Percentiles rank a stretch among this genome's conserved stretches.
Conservation (phyloP, 2,888 invertebrate genomes). For the Drosophila fulvimacula region DNA sequence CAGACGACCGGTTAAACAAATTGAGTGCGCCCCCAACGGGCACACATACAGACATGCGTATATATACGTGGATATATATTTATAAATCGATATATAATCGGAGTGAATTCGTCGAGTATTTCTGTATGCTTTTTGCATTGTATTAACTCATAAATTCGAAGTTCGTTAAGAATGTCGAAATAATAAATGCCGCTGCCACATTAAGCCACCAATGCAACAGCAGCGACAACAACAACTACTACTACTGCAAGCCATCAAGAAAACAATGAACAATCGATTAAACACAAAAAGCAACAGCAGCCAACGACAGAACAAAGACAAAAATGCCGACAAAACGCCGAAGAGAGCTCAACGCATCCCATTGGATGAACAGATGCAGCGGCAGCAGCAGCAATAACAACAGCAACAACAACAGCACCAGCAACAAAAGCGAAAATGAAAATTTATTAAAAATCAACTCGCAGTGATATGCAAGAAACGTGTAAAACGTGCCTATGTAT, state of each 20-base stretch:
- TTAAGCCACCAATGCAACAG: constrained; percentile 62
- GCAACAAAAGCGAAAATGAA: constrained; percentile 56
- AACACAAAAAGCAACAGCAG: constrained; percentile 69
- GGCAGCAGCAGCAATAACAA: constrained; percentile 30
- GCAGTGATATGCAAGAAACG: constrained; percentile 62
- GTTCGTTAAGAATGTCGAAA: constrained; percentile 83
- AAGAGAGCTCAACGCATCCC: constrained; percentile 50
- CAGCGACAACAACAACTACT: constrained; percentile 39
- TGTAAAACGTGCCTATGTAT: constrained; percentile 10
- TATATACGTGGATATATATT: background rate
- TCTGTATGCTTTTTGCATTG: constrained; percentile 63
- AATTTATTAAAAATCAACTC: constrained; percentile 73
- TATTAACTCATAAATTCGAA: constrained; percentile 82
- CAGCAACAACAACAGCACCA: constrained; percentile 16
- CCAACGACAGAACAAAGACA: constrained; percentile 67
- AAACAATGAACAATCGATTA: constrained; percentile 81
- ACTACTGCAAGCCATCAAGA: constrained; percentile 53
- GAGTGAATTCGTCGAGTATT: constrained; percentile 32
- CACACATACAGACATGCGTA: background rate
- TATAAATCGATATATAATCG: constrained; percentile 19
- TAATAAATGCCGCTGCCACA: constrained; percentile 80
- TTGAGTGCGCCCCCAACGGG: constrained; percentile 44
- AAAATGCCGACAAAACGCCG: constrained; percentile 70
- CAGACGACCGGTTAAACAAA: constrained; percentile 66
- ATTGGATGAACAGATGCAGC: constrained; percentile 54